A percentile compares a stretch with the other conserved stretches of the same genome.
These are phyloP conservation scores for Heliconius hermathena DNA, from an alignment of 1,140 invertebrate genomes.

Conservation along the genomic window DNA sequence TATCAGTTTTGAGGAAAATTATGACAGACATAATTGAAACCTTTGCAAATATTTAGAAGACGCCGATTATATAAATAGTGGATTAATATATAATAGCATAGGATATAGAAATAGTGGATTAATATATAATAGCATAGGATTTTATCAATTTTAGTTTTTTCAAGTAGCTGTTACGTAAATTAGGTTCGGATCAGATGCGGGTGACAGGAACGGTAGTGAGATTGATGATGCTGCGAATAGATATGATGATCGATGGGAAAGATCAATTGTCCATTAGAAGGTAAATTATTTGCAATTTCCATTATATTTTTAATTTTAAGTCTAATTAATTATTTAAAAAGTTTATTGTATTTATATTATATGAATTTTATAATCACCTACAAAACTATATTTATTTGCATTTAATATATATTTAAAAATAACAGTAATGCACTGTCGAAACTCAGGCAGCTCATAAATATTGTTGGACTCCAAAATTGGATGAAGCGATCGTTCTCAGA, in stretches of 20 bases:
- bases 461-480: constrained; percentile 54
- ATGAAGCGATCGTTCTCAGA: constrained; percentile 69
- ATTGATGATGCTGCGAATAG: constrained; percentile 48
- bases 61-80: background rate
- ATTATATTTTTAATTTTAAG: no score
- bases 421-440: constrained; percentile 1
- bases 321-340: no score
- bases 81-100: background rate
- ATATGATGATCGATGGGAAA: constrained; percentile 37
- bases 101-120: constrained; percentile 10
- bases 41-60: background rate
- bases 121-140: constrained; percentile 10
- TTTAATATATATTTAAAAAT: background rate
- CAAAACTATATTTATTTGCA: background rate
- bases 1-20: background rate
- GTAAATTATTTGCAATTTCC: background rate
- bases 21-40: background rate
- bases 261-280: constrained; percentile 18
- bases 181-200: constrained; percentile 46
- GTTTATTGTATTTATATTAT: no score
- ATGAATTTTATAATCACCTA: no score
- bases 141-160: constrained; percentile 40
- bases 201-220: constrained; percentile 39
- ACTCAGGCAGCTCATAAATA: constrained; percentile 45
- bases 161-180: constrained; percentile 21